Conservation (phyloP, 2,888 invertebrate species). For the Agrochola circellaris region DNA sequence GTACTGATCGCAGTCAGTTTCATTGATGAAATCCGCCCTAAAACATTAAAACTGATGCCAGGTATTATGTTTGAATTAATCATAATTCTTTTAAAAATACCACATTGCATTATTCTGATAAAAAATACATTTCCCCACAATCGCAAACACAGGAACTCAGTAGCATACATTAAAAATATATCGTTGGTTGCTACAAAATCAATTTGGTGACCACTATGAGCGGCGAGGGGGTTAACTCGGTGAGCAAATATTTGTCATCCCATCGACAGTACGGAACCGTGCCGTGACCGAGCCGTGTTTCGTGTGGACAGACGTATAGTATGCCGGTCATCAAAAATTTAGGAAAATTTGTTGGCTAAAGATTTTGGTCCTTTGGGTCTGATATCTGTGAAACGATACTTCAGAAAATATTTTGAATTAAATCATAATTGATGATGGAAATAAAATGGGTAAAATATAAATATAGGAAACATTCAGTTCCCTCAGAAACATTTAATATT, state of each 20-base stretch:
- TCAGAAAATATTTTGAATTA: not conserved
- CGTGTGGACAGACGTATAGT: constrained; percentile 9
- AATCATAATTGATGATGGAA: not conserved
- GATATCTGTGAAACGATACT: not conserved
- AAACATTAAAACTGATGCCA: no score
- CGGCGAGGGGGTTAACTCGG: constrained; percentile 54
- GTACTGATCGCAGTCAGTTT: no score
- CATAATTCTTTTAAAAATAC: not conserved
- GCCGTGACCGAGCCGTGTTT: constrained; percentile 22
- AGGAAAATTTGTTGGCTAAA: constrained; percentile 1
- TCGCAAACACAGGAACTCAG: constrained; percentile 42
- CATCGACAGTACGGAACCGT: constrained; percentile 46
- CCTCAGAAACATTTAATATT: not conserved
- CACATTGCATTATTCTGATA: not conserved
- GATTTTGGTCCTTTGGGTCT: not conserved
- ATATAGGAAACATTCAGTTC: not conserved
- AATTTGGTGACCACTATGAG: constrained; percentile 54
- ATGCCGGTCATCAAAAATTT: constrained; percentile 18
- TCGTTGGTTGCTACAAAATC: constrained; percentile 52
- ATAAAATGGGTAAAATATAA: not conserved
- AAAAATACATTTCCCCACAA: not conserved
- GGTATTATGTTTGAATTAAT: no score
- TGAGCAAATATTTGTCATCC: constrained; percentile 61
- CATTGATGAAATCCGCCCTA: no score
- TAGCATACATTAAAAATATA: constrained; percentile 59